A percentile compares a stretch with the other conserved stretches of the same genome.
These are phyloP conservation scores for Dendroctonus ponderosae DNA, from an alignment of 1,140 invertebrate genomes.

Conservation along the genomic window DNA sequence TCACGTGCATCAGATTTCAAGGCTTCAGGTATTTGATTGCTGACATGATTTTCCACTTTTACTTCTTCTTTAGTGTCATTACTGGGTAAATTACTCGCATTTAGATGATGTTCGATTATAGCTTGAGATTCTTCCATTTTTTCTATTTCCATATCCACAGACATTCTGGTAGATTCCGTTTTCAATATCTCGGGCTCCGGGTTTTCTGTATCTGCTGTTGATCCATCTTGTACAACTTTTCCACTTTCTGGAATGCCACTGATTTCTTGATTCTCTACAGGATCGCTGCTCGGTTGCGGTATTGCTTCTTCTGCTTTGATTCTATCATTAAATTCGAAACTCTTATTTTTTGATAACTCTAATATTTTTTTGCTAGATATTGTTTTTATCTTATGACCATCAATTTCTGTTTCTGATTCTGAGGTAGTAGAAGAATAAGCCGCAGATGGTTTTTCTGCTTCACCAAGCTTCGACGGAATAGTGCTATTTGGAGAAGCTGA, in stretches of 20 bases:
- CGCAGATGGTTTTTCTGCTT: conserved; percentile 40
- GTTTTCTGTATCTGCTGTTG: too few species aligned
- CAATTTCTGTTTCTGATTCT: conserved; percentile 50
- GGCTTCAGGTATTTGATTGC: too few species aligned
- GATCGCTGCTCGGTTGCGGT: conserved; percentile 43
- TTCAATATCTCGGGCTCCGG: too few species aligned
- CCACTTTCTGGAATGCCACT: too few species aligned
- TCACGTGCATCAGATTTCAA: neutral
- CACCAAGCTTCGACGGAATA: conserved; percentile 29
- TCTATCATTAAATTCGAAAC: conserved; percentile 34
- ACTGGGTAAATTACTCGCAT: too few species aligned
- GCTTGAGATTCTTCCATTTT: conserved; percentile 33
- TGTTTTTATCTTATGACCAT: conserved; percentile 50
- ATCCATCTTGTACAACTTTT: too few species aligned
- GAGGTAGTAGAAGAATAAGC: conserved; percentile 45
- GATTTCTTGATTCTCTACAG: conserved; percentile 36
- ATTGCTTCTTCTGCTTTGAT: conserved; percentile 52
- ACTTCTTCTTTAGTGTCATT: neutral
- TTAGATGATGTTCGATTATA: conserved; percentile 14
- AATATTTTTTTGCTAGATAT: conserved; percentile 47
- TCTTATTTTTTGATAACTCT: conserved; percentile 36
- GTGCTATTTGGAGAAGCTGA: conserved; percentile 44
- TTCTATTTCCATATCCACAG: conserved; percentile 44
- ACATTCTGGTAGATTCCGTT: conserved; percentile 36
- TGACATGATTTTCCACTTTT: neutral